Percentiles rank a stretch among this genome's conserved stretches.
Conservation (phyloP, 2,113 vertebrate species). For the Myrmophylax atrothorax region DNA sequence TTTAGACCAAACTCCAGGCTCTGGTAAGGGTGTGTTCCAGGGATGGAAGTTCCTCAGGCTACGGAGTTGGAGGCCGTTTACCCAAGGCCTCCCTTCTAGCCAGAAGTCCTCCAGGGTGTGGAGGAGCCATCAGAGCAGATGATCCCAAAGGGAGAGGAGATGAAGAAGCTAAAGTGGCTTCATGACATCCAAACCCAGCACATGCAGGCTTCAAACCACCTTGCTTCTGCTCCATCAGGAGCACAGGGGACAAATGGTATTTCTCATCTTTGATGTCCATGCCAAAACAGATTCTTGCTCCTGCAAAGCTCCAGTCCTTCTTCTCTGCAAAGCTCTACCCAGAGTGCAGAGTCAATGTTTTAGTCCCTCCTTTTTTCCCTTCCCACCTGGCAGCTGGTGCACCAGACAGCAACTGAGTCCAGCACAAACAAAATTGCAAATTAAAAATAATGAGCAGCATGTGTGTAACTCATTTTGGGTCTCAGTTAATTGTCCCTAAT, state of each 20-base stretch:
- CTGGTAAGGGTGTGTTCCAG: not conserved
- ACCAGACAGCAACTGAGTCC: slow-evolving; percentile 34
- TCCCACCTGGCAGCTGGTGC: slow-evolving; percentile 38
- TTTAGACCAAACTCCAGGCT: not conserved
- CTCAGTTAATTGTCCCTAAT: slow-evolving; percentile 73
- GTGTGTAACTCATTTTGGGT: slow-evolving; percentile 51
- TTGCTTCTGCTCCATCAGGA: not conserved
- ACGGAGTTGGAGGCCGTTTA: not conserved
- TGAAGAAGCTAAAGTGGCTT: not conserved
- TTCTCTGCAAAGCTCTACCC: not conserved
- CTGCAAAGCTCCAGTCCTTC: not conserved
- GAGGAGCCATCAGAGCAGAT: not conserved
- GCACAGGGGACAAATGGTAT: not conserved
- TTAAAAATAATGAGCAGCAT: slow-evolving; percentile 74
- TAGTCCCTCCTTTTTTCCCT: not conserved
- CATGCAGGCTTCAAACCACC: not conserved
- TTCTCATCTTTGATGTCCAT: not conserved
- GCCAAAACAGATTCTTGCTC: not conserved
- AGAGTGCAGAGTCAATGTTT: not conserved
- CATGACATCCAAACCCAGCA: not conserved
- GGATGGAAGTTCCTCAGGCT: not conserved
- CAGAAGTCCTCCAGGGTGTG: not conserved
- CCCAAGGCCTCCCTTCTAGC: not conserved
- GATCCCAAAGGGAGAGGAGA: not conserved
- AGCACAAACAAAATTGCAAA: slow-evolving; percentile 52